Conservation (phyloP, 2,888 invertebrate species). For the Hydrotaea cyrtoneurina region DNA sequence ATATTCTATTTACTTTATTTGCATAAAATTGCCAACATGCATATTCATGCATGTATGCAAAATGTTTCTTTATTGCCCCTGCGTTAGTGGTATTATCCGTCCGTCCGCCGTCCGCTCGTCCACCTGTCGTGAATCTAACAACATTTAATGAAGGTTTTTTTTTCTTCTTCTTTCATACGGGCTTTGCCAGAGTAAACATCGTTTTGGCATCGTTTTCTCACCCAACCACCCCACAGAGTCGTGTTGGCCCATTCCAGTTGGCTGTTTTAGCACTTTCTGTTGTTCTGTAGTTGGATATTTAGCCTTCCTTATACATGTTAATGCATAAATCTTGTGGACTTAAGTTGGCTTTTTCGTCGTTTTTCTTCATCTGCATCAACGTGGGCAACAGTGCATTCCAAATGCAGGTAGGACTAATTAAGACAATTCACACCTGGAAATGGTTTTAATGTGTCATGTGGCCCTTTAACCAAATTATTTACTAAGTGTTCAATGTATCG, state of each 20-base stretch:
- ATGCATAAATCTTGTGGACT: conserved; percentile 62
- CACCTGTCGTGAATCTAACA: too few species aligned
- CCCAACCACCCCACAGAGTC: not conserved
- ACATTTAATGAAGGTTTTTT: conserved; percentile 21
- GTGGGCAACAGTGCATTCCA: conserved; percentile 4
- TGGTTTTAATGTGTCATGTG: too few species aligned
- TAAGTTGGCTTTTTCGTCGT: conserved; percentile 42
- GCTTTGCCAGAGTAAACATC: not conserved
- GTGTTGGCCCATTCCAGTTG: not conserved
- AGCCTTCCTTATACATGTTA: conserved; percentile 40
- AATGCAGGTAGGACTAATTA: not conserved
- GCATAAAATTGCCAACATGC: conserved; percentile 61
- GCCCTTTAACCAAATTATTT: too few species aligned
- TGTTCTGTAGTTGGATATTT: not conserved
- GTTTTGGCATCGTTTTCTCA: conserved; percentile 3
- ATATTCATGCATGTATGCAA: conserved; percentile 54
- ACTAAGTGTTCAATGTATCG: too few species aligned
- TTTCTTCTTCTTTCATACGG: not conserved
- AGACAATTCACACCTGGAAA: too few species aligned
- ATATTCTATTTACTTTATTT: conserved; percentile 64
- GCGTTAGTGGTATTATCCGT: not conserved
- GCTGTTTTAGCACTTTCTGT: not conserved
- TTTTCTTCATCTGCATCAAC: not conserved
- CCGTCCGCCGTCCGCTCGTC: too few species aligned
- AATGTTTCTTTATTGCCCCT: conserved; percentile 24